Conservation (phyloP, 2,888 invertebrate species). For the Rhaphigaster nebulosa region DNA sequence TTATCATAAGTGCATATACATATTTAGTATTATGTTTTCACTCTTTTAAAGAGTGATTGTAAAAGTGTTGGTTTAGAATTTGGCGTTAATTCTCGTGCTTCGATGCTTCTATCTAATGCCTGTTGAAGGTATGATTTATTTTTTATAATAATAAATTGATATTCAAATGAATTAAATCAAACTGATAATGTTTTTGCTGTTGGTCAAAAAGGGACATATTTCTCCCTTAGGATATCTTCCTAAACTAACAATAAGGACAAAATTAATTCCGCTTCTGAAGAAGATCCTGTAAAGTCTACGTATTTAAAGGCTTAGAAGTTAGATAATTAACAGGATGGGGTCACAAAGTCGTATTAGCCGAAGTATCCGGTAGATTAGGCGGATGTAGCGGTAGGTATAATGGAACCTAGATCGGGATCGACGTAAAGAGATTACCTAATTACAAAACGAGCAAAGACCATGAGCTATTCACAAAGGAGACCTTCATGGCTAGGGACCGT, state of each 20-base stretch:
- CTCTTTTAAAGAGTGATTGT: too few species aligned
- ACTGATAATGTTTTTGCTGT: neutral
- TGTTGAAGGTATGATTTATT: too few species aligned
- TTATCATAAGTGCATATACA: too few species aligned
- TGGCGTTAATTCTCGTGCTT: too few species aligned
- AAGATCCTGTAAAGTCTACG: neutral
- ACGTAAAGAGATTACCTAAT: slow-evolving; percentile 1
- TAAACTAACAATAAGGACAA: neutral
- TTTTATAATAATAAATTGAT: too few species aligned
- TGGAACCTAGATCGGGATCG: neutral
- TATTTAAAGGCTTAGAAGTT: slow-evolving; percentile 20
- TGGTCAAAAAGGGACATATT: neutral
- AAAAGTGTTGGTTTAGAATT: too few species aligned
- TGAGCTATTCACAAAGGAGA: neutral
- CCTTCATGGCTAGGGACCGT: neutral
- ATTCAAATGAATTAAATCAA: neutral
- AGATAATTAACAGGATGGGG: slow-evolving; percentile 2
- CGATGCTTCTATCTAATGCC: too few species aligned
- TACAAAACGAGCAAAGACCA: neutral
- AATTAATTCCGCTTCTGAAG: neutral
- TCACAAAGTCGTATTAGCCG: neutral
- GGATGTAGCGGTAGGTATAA: neutral
- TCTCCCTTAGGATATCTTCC: neutral
- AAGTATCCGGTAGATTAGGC: neutral
- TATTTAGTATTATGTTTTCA: too few species aligned